Evolutionary conservation across 1,140 invertebrate genomes (phyloP).

Genomic region (Leptinotarsa defecta): DNA sequence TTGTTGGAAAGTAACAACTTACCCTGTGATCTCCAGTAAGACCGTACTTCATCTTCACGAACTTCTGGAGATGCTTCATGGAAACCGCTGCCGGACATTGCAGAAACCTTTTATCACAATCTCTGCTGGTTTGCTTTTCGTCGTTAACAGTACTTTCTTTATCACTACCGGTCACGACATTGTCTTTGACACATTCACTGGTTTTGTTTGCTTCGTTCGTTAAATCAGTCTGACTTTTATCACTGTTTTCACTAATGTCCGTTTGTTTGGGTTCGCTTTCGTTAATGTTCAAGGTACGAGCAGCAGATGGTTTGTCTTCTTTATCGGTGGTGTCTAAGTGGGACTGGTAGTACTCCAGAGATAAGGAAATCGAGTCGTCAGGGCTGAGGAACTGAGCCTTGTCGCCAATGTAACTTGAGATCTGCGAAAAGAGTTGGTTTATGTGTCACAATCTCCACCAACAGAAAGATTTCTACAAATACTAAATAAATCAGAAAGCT

Average conservation of each 20-base stretch:
- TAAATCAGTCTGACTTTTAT: slow-evolving; percentile 14
- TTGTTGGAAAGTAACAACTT: slow-evolving; percentile 21
- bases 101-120: slow-evolving; percentile 61
- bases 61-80: slow-evolving; percentile 73
- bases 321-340: slow-evolving; percentile 45
- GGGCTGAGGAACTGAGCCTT: slow-evolving; percentile 62
- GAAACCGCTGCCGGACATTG: slow-evolving; percentile 74
- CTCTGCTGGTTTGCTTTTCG: slow-evolving; percentile 23
- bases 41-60: slow-evolving; percentile 71
- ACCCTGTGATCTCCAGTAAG: slow-evolving; percentile 61
- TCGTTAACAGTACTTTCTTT: slow-evolving; percentile 17
- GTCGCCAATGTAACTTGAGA: slow-evolving; percentile 37
- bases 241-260: slow-evolving; percentile 13
- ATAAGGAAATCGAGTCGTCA: slow-evolving; percentile 88
- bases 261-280: neutral
- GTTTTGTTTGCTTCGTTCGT: slow-evolving; percentile 8
- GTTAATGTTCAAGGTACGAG: neutral
- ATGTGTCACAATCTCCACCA: too few species aligned
- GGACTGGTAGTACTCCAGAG: slow-evolving; percentile 68
- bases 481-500: too few species aligned
- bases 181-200: slow-evolving; percentile 30
- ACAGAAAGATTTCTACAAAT: too few species aligned
- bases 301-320: slow-evolving; percentile 5
- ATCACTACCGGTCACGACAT: slow-evolving; percentile 23
- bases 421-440: slow-evolving; percentile 22